These are phyloP conservation scores for Zosterops lateralis DNA, from an alignment of 2,113 vertebrate species.

Conservation along the genomic window DNA sequence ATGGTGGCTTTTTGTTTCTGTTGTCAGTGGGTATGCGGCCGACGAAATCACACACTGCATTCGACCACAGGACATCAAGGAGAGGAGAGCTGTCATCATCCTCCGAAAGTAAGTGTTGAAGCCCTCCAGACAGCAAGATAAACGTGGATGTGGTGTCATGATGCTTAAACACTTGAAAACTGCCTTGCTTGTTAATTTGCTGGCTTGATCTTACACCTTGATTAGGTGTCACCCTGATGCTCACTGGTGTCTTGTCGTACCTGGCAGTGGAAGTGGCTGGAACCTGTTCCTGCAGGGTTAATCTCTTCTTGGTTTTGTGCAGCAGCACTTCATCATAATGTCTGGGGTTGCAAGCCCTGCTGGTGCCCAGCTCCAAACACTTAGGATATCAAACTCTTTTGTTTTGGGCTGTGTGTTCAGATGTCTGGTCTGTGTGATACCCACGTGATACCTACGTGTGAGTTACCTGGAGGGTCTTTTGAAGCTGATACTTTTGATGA, in stretches of 20 bases:
- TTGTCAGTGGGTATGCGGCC: constrained; percentile 91
- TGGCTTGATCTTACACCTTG: neutral
- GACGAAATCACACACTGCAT: constrained; percentile 99
- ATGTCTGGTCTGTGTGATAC: neutral
- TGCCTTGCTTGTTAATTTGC: neutral
- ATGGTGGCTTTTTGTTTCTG: constrained; percentile 20
- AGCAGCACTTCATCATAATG: neutral
- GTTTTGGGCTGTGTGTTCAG: neutral
- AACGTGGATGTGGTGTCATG: neutral
- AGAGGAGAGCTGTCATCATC: constrained; percentile 95
- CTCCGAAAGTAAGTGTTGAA: constrained; percentile 90
- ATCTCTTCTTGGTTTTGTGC: neutral
- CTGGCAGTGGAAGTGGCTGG: neutral
- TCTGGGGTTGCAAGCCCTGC: neutral
- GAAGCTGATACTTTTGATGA: neutral
- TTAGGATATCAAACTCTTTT: neutral
- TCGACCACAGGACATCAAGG: constrained; percentile 96
- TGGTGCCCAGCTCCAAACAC: neutral
- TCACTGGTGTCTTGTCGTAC: rapidly evolving
- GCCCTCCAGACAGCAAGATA: neutral
- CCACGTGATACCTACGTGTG: neutral
- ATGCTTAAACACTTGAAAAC: neutral
- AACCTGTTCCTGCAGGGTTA: neutral
- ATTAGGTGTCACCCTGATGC: neutral
- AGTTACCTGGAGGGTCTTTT: neutral